Evolutionary conservation across 2,797 vertebrate species (phyloP), one percentile per base, ranked within the genome.

Genomic region (Benthosema pterotum): DNA sequence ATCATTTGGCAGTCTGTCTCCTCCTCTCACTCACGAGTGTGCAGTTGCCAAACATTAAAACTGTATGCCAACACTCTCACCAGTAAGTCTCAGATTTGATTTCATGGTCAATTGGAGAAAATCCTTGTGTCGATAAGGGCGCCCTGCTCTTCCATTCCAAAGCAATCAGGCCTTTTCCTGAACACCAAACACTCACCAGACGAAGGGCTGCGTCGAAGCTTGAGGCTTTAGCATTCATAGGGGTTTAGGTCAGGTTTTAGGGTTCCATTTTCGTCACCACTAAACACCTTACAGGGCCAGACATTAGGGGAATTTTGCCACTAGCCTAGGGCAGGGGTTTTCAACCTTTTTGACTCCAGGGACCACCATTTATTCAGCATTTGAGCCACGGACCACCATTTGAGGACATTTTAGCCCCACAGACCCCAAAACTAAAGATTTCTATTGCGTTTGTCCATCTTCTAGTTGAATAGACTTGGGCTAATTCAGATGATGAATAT

Each of bases 11-110:
- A 68, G 57, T 15, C 25, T 43, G n/a, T 46, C 18, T 46, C 22
- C 22, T 25, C 22, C 57, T 66, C 65, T 77, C 57, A 45, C 32
- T 71, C 64, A 52, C 60, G 45, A 80, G 70, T 32, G 42, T 12
- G 16, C 15, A 14, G 74, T 73, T 72, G 63, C 74, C 68, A 84
- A 86, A 83, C 67, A 68, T 77, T 74, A 71, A 67, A 78, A 72
- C 68, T 69, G 45, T 53, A 55, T 50, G 72, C 67, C 75, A 56
- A 42, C 72, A 47, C 70, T 54, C 75, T 73, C 57, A 32, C 48
- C 63, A 65, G 68, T n/a, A n/a, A n/a, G n/a, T 79, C 69, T 80
- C 56, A 63, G 69, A 77, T 83, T 75, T 71, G 79, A 83, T 81
- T 83, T 72, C 62, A 71, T 74, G 76, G 67, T 79, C 80, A 77